A percentile compares a stretch with the other conserved stretches of the same genome.
Evolutionary conservation across 2,888 invertebrate genomes (phyloP).

Genomic region (Torymus tubicola): DNA sequence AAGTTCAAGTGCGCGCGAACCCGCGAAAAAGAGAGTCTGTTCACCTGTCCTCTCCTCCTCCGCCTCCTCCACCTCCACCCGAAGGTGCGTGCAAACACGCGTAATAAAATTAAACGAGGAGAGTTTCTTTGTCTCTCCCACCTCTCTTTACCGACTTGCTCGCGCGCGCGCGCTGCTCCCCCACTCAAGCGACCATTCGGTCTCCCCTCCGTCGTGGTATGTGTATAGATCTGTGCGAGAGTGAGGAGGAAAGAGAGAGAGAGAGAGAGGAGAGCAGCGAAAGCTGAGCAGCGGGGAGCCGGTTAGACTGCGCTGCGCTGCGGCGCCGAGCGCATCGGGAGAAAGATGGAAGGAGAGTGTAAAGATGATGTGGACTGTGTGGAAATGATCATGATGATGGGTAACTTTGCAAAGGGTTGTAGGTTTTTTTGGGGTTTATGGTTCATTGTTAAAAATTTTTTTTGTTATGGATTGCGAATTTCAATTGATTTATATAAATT

Average conservation of each 20-base stretch:
- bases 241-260: slow-evolving; percentile 7
- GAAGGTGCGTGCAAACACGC: slow-evolving; percentile 36
- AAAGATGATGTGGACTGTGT: not conserved
- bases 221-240: not conserved
- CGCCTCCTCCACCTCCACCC: not conserved
- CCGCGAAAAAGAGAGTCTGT: slow-evolving; percentile 16
- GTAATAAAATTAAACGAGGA: slow-evolving; percentile 52
- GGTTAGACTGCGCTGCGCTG: slow-evolving; percentile 69
- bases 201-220: not conserved
- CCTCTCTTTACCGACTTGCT: slow-evolving; percentile 50
- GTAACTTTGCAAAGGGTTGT: too few relatives aligned
- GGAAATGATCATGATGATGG: too few relatives aligned
- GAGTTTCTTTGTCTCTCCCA: slow-evolving; percentile 46
- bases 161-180: slow-evolving; percentile 2
- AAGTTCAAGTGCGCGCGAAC: slow-evolving; percentile 22
- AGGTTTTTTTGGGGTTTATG: too few relatives aligned
- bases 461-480: too few relatives aligned
- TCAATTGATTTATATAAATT: too few relatives aligned
- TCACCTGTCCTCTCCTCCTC: slow-evolving; percentile 20
- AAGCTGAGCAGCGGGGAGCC: slow-evolving; percentile 51
- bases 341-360: not conserved
- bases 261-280: slow-evolving; percentile 30
- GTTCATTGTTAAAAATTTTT: too few relatives aligned
- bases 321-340: slow-evolving; percentile 59
- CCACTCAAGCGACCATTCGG: slow-evolving; percentile 26